Base-by-base conservation (phyloP, 2,888 invertebrate species). In the Abscondita cerata region DNA sequence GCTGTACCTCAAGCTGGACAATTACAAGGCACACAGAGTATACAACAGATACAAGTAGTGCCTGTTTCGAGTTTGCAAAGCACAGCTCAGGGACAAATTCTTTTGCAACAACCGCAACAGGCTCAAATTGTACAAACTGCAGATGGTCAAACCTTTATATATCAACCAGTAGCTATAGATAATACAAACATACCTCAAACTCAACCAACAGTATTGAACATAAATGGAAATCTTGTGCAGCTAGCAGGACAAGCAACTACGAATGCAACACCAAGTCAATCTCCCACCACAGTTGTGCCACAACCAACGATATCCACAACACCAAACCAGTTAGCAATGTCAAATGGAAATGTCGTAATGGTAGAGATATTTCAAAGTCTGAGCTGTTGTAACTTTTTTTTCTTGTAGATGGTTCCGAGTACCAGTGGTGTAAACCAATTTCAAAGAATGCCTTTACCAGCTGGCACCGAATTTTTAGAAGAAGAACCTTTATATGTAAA, bases 401-500 rank as follows among this genome's bases (percentile, higher is more conserved):
- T 63, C 33, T 65, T 67, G 46, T 48, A 87, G 87, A 86, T 87
- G 84, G 84, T 85, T 25, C 85, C 85, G 20, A 80, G 82, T 69
- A 82, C 82, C 6, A 82, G 82, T 69, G 80, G 82, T 1, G 72
- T 74, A 15, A 73, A 77, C 15, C 83, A 83, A 74, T 87, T 82
- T 75, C 87, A 83, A 78, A 82, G 84, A 70, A 85, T 88, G 62
- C 87, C 87, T 36, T 78, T 87, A 55, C 84, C 86, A 1, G 84
- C 31, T 9, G 36, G 84, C 55, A 84, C 87, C 1, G 86, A 87
- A 73, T 84, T 87, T 40, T 81, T 90, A 0, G 97, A 97, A 77
- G 98, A 98, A 76, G 97, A 98, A 74, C 95, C 98, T 0, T 83
- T 99, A 13, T 99, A 98, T 78, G 99, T 99, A 0, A 99, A 99